Percentiles rank a stretch among this genome's conserved stretches.
These are phyloP conservation scores for Lordiphosa mommai DNA, from an alignment of 1,140 invertebrate genomes.

Conservation along the genomic window DNA sequence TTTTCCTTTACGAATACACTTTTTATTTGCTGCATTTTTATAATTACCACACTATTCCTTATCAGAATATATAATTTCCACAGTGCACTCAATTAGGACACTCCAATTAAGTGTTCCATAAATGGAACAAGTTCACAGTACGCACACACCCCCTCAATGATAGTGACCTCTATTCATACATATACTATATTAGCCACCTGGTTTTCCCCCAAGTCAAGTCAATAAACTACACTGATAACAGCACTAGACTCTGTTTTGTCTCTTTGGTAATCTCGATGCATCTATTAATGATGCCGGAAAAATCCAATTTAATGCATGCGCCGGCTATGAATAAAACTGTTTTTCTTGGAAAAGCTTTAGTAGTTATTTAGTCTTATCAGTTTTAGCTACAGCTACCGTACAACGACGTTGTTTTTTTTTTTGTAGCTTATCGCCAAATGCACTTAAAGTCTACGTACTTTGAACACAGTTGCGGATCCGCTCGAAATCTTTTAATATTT, in stretches of 20 bases:
- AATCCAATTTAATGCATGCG: slow-evolving; percentile 43
- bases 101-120: slow-evolving; percentile 5
- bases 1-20: no score
- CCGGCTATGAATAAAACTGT: slow-evolving; percentile 38
- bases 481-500: slow-evolving; percentile 41
- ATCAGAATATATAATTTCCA: no score
- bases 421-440: slow-evolving; percentile 28
- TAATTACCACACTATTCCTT: no score
- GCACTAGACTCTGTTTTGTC: no score
- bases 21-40: no score
- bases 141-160: neutral
- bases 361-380: slow-evolving; percentile 29
- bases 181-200: neutral
- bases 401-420: neutral
- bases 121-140: slow-evolving; percentile 10
- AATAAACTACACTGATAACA: slow-evolving; percentile 1
- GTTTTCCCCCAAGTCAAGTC: neutral
- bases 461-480: slow-evolving; percentile 22
- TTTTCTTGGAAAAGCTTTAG: slow-evolving; percentile 6
- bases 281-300: slow-evolving; percentile 12
- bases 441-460: slow-evolving; percentile 32
- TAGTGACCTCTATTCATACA: neutral
- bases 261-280: neutral
- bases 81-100: neutral
- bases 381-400: slow-evolving; percentile 17